Evolutionary conservation across 2,888 invertebrate genomes (phyloP), one percentile per base, ranked within the genome.

Genomic region (Eupeodes luniger): DNA sequence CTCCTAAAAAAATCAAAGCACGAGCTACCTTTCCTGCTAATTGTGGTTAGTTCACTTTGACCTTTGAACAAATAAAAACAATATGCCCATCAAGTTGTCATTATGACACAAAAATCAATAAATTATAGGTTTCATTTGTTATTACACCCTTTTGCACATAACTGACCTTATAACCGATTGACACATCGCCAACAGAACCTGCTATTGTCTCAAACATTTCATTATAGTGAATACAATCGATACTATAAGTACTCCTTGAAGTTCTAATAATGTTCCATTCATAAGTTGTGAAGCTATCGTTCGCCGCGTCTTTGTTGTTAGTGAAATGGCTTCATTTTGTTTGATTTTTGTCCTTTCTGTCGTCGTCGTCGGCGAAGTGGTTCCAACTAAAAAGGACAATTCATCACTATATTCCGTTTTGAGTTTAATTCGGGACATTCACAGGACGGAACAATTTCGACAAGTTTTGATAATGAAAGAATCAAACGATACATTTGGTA

Each of bases 401-500:
- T 53, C 49, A 12, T 55, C 55, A 19, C 19, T 7, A 14, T 85
- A 64, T 34, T 62, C 57, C 5, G 16, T 81, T 16, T 7, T 47
- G 11, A 57, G 12, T 27, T 70, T 81, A n/a, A 64, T 80, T 9
- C 14, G 34, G 27, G 76, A 85, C 19, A 51, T 76, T 14, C 64
- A 85, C 1, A 27, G 9, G 4, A 6, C 10, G 1, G 80, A 85
- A 19, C 14, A 61, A 34, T 77, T 81, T 40, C n/a, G 19, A 11
- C 64, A 81, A 3, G 34, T 82, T 11, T 51, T 86, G 4, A 10
- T 82, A 59, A 4, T 82, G 11, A 78, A 67, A 47, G 55, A 40
- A 2, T 49, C 77, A 2, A 77, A 78, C 3, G 62, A 66, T 5
- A 19, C 59, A 11, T 12, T 77, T 0, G 5, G 6, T 59, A 5